phyloP scores from a whole-genome alignment of 2,797 vertebrate genomes.

The Halcyon leucocephala region DNA sequence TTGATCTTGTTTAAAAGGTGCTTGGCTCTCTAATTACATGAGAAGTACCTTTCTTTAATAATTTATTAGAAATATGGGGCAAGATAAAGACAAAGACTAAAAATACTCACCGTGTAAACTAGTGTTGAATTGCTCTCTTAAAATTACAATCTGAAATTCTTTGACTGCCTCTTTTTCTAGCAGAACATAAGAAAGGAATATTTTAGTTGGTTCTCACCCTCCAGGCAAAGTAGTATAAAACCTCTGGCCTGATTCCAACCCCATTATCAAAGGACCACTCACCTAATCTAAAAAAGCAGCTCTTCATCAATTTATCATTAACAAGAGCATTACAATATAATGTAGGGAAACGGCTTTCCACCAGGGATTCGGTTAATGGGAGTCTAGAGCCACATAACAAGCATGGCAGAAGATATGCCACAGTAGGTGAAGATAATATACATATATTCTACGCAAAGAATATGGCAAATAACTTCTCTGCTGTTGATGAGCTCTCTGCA shows the following conservation, averaged over 20 bases:
- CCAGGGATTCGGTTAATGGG: constrained; percentile 86
- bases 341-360: constrained; percentile 83
- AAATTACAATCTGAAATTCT: constrained; percentile 74
- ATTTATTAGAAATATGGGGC: constrained; percentile 66
- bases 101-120: constrained; percentile 39
- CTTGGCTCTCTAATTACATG: constrained; percentile 67
- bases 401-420: constrained; percentile 71
- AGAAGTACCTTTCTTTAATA: constrained; percentile 69
- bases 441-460: constrained; percentile 65
- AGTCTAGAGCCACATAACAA: constrained; percentile 77
- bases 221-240: constrained; percentile 83
- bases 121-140: constrained; percentile 55
- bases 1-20: constrained; percentile 64
- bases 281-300: constrained; percentile 89
- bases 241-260: constrained; percentile 87
- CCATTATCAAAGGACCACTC: constrained; percentile 90
- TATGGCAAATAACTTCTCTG: constrained; percentile 38
- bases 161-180: constrained; percentile 69
- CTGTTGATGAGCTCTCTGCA: constrained; percentile 43
- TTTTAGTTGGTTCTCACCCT: constrained; percentile 86
- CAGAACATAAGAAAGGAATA: constrained; percentile 74
- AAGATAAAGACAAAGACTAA: constrained; percentile 58
- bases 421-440: constrained; percentile 74
- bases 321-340: constrained; percentile 88
- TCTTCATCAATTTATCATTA: constrained; percentile 97